Evolutionary conservation across 2,113 vertebrate species (phyloP).

Genomic region (Archocentrus centrarchus): DNA sequence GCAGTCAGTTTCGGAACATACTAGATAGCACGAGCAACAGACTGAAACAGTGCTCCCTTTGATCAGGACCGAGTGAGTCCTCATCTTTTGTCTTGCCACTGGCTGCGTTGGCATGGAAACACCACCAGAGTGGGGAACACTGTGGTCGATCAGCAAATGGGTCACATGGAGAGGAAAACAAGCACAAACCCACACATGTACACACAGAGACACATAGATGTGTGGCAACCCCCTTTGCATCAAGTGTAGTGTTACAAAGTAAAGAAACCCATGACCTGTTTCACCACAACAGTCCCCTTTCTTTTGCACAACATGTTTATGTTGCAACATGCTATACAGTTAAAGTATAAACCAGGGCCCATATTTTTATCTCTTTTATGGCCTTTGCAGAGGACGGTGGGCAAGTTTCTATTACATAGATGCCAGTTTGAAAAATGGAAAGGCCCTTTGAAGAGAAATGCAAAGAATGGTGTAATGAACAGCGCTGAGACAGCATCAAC

Average conservation of each 20-base stretch:
- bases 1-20: slow-evolving; percentile 17
- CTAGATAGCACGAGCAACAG: slow-evolving; percentile 20
- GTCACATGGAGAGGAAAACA: slow-evolving; percentile 75
- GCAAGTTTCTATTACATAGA: not conserved
- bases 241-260: slow-evolving; percentile 59
- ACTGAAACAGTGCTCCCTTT: slow-evolving; percentile 45
- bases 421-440: slow-evolving; percentile 30
- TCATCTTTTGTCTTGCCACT: slow-evolving; percentile 83
- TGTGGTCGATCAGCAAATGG: slow-evolving; percentile 81
- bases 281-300: slow-evolving; percentile 47
- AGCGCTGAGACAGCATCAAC: slow-evolving; percentile 16
- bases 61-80: slow-evolving; percentile 63
- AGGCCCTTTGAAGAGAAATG: slow-evolving; percentile 44
- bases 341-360: slow-evolving; percentile 36
- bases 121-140: slow-evolving; percentile 76
- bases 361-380: not conserved
- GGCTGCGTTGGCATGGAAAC: slow-evolving; percentile 85
- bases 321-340: slow-evolving; percentile 55
- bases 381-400: not conserved
- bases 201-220: slow-evolving; percentile 20
- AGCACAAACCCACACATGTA: slow-evolving; percentile 28
- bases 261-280: slow-evolving; percentile 71
- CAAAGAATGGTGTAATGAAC: slow-evolving; percentile 17
- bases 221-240: slow-evolving; percentile 49
- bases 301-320: slow-evolving; percentile 58